Evolutionary conservation across 2,113 vertebrate genomes (phyloP), one percentile per base, ranked within the genome.

Genomic region (Chunga burmeisteri): DNA sequence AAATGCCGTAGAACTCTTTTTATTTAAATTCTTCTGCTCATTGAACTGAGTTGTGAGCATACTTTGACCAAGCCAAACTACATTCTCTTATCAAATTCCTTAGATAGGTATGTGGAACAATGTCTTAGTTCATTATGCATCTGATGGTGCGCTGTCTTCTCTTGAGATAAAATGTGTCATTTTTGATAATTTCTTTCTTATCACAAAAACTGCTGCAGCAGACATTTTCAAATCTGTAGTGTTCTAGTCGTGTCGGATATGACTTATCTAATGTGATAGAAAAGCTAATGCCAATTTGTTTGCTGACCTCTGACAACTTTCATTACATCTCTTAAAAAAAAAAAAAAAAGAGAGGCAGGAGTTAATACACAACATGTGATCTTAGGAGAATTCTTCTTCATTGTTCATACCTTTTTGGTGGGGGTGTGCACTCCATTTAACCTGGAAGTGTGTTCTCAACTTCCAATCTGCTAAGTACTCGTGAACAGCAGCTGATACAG

Each of bases 301-400:
- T 84, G 80, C 34, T 87, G 84, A 96, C 66, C 21, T 74, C 91
- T 96, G 86, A 85, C 89, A 96, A 47, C 73, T 89, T 81, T 20
- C 38, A 55, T 95, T 87, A 77, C 50, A 38, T 93, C 42, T 77
- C 50, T 53, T 63, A 61, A 34, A 66, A 19, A 32, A 30, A 14
- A 30, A 19, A 20, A 32, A 32, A 10, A 15, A 77, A 55, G 18
- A 17, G 10, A 23, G 23, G 5, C 38, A 67, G 38, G 46, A 73
- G 19, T 81, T 79, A 87, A 59, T 71, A 84, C 6, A 2, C 30
- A 40, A 18, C 2, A 2, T 2, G 1, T 74, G 61, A 67, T 88
- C 78, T 71, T 62, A 70, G 19, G 22, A 59, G 72, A 40, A 16
- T 7, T 7, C 32, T 52, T 22, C 47, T 71, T 75, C 14, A 2